A percentile compares a stretch with the other conserved stretches of the same genome.
These are phyloP conservation scores for Octodon degus DNA, from an alignment of 2,113 vertebrate genomes.

Conservation along the genomic window DNA sequence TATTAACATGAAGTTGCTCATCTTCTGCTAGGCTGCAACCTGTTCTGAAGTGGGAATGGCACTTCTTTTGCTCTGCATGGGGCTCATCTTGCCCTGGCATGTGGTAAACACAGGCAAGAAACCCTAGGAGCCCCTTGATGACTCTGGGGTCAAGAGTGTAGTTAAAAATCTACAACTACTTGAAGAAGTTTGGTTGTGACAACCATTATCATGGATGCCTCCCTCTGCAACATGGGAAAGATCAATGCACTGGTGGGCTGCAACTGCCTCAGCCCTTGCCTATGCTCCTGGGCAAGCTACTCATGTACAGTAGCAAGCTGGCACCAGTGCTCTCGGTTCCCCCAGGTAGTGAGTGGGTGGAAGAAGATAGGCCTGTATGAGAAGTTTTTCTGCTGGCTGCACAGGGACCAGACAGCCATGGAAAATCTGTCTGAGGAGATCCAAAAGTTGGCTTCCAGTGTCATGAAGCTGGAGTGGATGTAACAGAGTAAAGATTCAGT, in stretches of 20 bases:
- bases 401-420: conserved; percentile 98
- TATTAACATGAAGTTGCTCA: conserved; percentile 95
- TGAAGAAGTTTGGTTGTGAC: conserved; percentile 96
- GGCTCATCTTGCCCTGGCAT: conserved; percentile 96
- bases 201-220: conserved; percentile 98
- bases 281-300: conserved; percentile 94
- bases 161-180: conserved; percentile 98
- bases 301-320: conserved; percentile 89
- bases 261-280: conserved; percentile 97
- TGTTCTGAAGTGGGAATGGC: conserved; percentile 96
- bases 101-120: conserved; percentile 95
- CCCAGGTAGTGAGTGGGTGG: conserved; percentile 88
- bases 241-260: conserved; percentile 96
- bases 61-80: conserved; percentile 96
- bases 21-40: conserved; percentile 98
- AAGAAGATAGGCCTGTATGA: conserved; percentile 94
- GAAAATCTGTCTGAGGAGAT: conserved; percentile 98
- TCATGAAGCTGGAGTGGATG: conserved; percentile 94
- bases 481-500: conserved; percentile 90
- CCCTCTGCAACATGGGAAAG: conserved; percentile 95
- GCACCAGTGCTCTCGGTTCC: conserved; percentile 88
- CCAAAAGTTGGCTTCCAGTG: conserved; percentile 95
- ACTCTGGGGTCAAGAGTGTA: conserved; percentile 96
- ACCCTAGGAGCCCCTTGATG: conserved; percentile 91
- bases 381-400: conserved; percentile 94